Conservation (phyloP, 2,113 vertebrate genomes). For the Vulpes ferrilata region DNA sequence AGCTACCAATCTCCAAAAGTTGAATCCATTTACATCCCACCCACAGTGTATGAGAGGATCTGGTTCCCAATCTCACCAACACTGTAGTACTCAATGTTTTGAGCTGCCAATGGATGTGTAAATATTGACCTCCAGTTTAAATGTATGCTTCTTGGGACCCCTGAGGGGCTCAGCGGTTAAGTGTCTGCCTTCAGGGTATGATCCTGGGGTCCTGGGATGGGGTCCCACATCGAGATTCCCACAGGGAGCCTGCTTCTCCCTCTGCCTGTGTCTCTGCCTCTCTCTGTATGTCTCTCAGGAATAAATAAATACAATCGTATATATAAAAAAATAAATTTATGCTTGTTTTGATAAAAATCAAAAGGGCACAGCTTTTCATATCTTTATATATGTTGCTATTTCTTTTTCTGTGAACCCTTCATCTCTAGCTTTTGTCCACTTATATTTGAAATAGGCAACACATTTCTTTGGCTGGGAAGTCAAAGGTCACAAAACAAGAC, state of each 20-base stretch:
- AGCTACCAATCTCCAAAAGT: background rate
- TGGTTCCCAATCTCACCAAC: background rate
- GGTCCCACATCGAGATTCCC: no score
- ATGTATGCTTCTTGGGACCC: background rate
- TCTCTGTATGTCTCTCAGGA: no score
- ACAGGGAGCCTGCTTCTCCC: no score
- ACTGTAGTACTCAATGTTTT: background rate
- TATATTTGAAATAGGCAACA: slow-evolving; percentile 24
- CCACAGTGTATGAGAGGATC: background rate
- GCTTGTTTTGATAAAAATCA: no score
- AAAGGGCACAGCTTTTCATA: background rate
- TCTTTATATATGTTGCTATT: background rate
- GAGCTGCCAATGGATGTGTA: background rate
- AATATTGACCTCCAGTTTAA: background rate
- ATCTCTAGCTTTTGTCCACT: background rate
- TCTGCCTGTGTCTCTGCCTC: no score
- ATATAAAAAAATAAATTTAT: no score
- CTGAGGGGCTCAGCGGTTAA: no score
- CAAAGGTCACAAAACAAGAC: background rate
- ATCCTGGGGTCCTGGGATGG: no score
- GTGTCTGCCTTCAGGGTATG: no score
- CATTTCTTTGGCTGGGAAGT: background rate
- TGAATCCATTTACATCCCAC: background rate
- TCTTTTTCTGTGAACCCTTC: background rate
- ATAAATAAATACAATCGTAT: no score